Evolutionary conservation across 2,888 invertebrate species (phyloP), one percentile per base, ranked within the genome.

Genomic region (Diogma glabrata): DNA sequence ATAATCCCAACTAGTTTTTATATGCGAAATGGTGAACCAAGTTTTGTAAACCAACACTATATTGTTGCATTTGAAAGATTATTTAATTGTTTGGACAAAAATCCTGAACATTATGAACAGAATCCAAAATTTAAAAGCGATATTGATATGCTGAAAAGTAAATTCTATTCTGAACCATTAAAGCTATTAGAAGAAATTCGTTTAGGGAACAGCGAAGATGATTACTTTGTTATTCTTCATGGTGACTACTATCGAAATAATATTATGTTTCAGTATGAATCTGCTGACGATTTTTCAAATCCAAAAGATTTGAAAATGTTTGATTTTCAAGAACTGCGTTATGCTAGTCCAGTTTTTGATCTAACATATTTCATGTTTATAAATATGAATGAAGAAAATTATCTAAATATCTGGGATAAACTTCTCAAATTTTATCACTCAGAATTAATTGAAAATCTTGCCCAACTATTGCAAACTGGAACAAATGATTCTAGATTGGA

Each of bases 171-270:
- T 0, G 55, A 60, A 14, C 69, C 70, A 4, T 56, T 59, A 9
- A 47, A 54, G 9, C 54, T 70, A 7, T 33, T 69, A 50, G 67
- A 69, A 51, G 55, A 51, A 5, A 56, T 69, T 48, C 61, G 65
- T 17, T 3, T 55, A 53, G 4, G 58, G 57, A 12, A 55, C 48
- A 50, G 59, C 38, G 53, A 57, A 20, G 67, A 68, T 50, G 54
- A 53, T 7, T 69, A 67, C 55, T 60, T 59, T 4, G 63, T 63
- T 2, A 63, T 69, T 23, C 54, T 65, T 8, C 69, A 69, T 52
- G 69, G 69, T 12, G 69, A 69, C 49, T 69, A 61, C 52, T 68
- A 68, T 59, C 62, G 70, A 3, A 69, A 70, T 57, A 69, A 69
- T 58, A 67, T 70, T 3, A 55, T 69, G 28, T 69, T 69, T 51